Conservation (phyloP, 2,888 invertebrate genomes). For the Drosophila lutescens region DNA sequence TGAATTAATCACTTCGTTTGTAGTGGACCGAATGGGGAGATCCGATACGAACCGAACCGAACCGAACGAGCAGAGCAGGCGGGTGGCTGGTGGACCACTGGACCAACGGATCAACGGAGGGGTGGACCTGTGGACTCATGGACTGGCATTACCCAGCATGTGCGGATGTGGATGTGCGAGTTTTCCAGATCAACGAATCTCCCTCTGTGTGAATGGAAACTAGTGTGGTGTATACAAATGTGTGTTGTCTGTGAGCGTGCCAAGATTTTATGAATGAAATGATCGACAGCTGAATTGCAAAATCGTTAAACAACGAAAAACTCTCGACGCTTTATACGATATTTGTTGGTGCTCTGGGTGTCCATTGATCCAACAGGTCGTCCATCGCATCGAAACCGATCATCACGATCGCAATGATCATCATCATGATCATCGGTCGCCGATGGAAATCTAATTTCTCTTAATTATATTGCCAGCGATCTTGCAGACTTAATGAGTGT, state of each 20-base stretch:
- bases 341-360: conserved; percentile 31
- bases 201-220: conserved; percentile 62
- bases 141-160: conserved; percentile 61
- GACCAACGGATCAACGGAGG: neutral
- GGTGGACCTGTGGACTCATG: conserved; percentile 1
- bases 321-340: conserved; percentile 38
- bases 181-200: conserved; percentile 67
- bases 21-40: conserved; percentile 62
- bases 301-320: conserved; percentile 71
- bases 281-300: conserved; percentile 83
- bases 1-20: conserved; percentile 81
- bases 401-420: conserved; percentile 31
- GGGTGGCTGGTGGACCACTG: conserved; percentile 50
- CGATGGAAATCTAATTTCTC: conserved; percentile 81
- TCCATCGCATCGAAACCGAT: conserved; percentile 26
- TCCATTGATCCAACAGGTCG: conserved; percentile 78
- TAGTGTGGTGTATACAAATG: conserved; percentile 15
- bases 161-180: conserved; percentile 70
- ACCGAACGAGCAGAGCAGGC: conserved; percentile 43
- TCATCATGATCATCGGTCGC: conserved; percentile 47
- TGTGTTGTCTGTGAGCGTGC: conserved; percentile 47
- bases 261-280: conserved; percentile 80
- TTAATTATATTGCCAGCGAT: conserved; percentile 79
- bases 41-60: conserved; percentile 2
- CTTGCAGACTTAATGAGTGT: conserved; percentile 77